phyloP scores from a whole-genome alignment of 2,888 invertebrate genomes.

The Onchidella celtica region DNA sequence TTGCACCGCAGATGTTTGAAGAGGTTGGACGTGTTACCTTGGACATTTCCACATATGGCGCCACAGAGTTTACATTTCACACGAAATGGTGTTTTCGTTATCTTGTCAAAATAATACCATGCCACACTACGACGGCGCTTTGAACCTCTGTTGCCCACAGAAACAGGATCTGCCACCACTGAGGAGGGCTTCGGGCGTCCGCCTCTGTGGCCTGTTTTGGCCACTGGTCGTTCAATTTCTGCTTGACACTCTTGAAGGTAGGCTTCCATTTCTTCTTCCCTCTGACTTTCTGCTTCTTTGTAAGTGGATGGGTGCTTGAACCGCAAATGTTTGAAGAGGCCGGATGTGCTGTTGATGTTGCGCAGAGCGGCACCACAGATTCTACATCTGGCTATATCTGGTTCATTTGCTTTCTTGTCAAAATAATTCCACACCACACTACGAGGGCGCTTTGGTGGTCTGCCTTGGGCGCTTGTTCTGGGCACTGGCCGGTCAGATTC shows the following conservation, averaged over 20 bases:
- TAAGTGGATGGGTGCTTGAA: slow-evolving; percentile 43
- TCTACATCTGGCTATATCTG: slow-evolving; percentile 38
- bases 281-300: slow-evolving; percentile 40
- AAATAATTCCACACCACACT: slow-evolving; percentile 50
- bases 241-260: slow-evolving; percentile 39
- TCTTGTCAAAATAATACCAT: slow-evolving; percentile 50
- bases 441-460: slow-evolving; percentile 42
- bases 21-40: slow-evolving; percentile 47
- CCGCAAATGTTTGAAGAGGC: slow-evolving; percentile 45
- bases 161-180: neutral
- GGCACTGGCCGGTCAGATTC: slow-evolving; percentile 35
- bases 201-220: slow-evolving; percentile 27
- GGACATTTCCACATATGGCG: slow-evolving; percentile 39
- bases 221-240: slow-evolving; percentile 29
- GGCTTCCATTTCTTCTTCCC: slow-evolving; percentile 41
- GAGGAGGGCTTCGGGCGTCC: slow-evolving; percentile 1
- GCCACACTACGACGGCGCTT: slow-evolving; percentile 47
- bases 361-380: slow-evolving; percentile 40
- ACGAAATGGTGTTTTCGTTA: slow-evolving; percentile 33
- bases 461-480: slow-evolving; percentile 18
- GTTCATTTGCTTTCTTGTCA: slow-evolving; percentile 46
- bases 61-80: slow-evolving; percentile 45
- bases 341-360: slow-evolving; percentile 49
- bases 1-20: slow-evolving; percentile 49
- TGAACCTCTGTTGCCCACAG: slow-evolving; percentile 20